phyloP scores from a whole-genome alignment of 1,140 invertebrate genomes.

The Calycopis cecrops region DNA sequence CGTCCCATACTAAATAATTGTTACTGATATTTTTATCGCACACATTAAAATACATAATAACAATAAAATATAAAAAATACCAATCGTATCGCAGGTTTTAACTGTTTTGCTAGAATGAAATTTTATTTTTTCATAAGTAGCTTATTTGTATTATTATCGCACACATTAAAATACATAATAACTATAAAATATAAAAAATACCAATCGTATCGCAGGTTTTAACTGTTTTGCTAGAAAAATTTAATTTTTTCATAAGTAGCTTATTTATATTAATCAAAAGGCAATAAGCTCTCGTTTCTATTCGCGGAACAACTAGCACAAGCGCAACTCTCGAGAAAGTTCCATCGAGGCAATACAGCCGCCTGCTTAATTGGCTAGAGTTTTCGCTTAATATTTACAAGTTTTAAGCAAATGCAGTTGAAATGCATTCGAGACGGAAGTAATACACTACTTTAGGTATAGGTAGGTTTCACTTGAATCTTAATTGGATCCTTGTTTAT shows the following conservation, averaged over 20 bases:
- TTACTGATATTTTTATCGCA: too few relatives aligned
- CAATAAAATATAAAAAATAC: too few relatives aligned
- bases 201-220: too few relatives aligned
- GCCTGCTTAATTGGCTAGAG: constrained; percentile 58
- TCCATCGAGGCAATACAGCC: constrained; percentile 40
- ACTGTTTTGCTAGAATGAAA: too few relatives aligned
- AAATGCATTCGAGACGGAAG: constrained; percentile 47
- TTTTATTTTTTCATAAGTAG: constrained; percentile 8
- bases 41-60: too few relatives aligned
- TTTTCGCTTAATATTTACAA: constrained; percentile 59
- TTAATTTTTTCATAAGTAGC: constrained; percentile 10
- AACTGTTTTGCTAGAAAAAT: too few relatives aligned
- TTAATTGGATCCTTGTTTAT: constrained; percentile 14
- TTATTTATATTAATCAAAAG: constrained; percentile 33
- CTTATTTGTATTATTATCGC: too few relatives aligned
- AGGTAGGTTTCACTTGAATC: constrained; percentile 35
- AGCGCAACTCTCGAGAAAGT: constrained; percentile 40
- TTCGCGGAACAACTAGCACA: constrained; percentile 46
- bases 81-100: too few relatives aligned
- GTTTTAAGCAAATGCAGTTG: constrained; percentile 52
- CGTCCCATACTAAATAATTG: too few relatives aligned
- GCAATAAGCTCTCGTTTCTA: constrained; percentile 48
- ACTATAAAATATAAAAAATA: too few relatives aligned
- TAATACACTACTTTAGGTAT: constrained; percentile 42
- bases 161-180: too few relatives aligned